A percentile compares a stretch with the other conserved stretches of the same genome.
Conservation (phyloP, 2,113 vertebrate species). For the Phodopus roborovskii region DNA sequence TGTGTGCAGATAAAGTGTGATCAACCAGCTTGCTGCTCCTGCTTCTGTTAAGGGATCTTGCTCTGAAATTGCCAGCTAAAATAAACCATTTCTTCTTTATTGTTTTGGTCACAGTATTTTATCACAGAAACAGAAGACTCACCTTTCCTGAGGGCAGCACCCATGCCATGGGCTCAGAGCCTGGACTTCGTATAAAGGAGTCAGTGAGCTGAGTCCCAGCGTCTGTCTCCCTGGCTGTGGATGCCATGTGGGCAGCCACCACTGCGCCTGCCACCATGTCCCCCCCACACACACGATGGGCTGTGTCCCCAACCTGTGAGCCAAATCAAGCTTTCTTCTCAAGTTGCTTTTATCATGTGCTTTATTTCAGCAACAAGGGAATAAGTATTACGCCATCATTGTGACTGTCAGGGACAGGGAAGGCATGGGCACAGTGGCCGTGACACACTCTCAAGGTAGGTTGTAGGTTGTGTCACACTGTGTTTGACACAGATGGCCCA, state of each 20-base stretch:
- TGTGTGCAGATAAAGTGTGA: not conserved
- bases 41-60: not conserved
- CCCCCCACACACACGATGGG: not conserved
- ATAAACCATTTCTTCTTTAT: not conserved
- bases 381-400: too few species aligned
- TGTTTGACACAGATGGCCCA: accelerated
- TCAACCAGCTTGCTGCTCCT: not conserved
- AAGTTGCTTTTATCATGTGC: too few species aligned
- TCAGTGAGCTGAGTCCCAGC: not conserved
- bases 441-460: not conserved
- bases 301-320: not conserved
- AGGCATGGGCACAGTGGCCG: accelerated
- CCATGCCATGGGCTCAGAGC: not conserved
- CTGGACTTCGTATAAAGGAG: not conserved
- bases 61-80: not conserved
- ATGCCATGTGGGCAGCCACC: not conserved
- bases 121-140: not conserved
- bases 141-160: not conserved
- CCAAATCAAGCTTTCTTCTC: not conserved
- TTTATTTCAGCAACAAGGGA: not conserved
- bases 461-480: accelerated
- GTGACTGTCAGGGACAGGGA: too few species aligned
- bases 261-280: not conserved
- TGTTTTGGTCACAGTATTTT: not conserved
- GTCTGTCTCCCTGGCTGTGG: accelerated